These are phyloP conservation scores for Aspiorhynchus laticeps DNA, from an alignment of 2,113 vertebrate species.

Conservation along the genomic window DNA sequence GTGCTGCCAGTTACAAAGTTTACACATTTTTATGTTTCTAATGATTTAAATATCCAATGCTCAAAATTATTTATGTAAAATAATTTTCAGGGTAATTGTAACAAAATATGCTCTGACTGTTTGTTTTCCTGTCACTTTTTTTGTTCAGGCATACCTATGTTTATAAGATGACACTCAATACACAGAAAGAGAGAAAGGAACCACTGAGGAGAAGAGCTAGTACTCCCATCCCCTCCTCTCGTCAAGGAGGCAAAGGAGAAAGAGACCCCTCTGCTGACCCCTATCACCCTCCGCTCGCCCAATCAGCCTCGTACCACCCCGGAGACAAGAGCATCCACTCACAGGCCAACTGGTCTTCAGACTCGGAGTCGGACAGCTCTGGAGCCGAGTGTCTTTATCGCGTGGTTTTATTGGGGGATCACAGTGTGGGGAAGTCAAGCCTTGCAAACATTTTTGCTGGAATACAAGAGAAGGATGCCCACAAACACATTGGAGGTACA, in stretches of 20 bases:
- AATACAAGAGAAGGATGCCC: constrained; percentile 82
- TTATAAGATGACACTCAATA: constrained; percentile 85
- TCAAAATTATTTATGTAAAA: no score
- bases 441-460: constrained; percentile 87
- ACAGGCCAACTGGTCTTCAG: constrained; percentile 79
- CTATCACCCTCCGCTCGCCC: constrained; percentile 78
- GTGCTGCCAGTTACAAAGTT: background rate
- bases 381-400: constrained; percentile 79
- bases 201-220: constrained; percentile 81
- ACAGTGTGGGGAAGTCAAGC: constrained; percentile 90
- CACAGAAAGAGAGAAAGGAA: constrained; percentile 76
- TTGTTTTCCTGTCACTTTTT: constrained; percentile 40
- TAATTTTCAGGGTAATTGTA: background rate
- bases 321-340: constrained; percentile 69
- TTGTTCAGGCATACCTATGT: constrained; percentile 48
- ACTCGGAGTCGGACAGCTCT: constrained; percentile 77
- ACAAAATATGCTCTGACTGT: background rate
- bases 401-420: constrained; percentile 90
- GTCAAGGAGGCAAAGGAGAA: constrained; percentile 55
- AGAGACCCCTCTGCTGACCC: constrained; percentile 26
- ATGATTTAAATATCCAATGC: no score
- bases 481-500: constrained; percentile 81
- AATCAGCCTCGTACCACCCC: constrained; percentile 80
- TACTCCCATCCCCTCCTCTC: constrained; percentile 77
- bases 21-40: no score